These are phyloP conservation scores for Corythoichthys haematopterus DNA, from an alignment of 2,113 vertebrate genomes.

Conservation along the genomic window DNA sequence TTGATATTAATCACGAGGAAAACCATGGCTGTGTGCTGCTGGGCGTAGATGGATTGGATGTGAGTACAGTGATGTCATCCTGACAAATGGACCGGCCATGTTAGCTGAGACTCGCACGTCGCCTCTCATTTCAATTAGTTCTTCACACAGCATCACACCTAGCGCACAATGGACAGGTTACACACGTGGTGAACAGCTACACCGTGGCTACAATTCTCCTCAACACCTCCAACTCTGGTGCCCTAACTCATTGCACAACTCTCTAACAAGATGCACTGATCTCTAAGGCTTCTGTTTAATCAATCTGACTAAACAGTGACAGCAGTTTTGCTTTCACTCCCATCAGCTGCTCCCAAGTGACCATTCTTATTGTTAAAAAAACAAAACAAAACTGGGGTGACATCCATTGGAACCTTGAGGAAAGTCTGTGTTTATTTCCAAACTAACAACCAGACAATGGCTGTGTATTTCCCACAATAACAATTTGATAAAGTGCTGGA, in stretches of 20 bases:
- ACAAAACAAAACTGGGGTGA: conserved; percentile 23
- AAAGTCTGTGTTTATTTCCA: conserved; percentile 36
- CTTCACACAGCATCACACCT: conserved; percentile 58
- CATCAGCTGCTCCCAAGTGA: conserved; percentile 56
- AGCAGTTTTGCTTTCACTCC: conserved; percentile 54
- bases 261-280: conserved; percentile 58
- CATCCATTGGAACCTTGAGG: conserved; percentile 38
- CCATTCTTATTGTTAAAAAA: conserved; percentile 32
- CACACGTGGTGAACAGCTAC: conserved; percentile 46
- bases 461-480: conserved; percentile 56
- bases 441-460: conserved; percentile 44
- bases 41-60: conserved; percentile 76
- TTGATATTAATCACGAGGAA: conserved; percentile 77
- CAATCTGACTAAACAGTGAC: conserved; percentile 63
- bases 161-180: conserved; percentile 53
- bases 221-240: conserved; percentile 13
- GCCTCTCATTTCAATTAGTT: conserved; percentile 83
- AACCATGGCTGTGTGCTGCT: conserved; percentile 62
- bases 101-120: conserved; percentile 77
- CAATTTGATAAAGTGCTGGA: conserved; percentile 57
- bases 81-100: conserved; percentile 76
- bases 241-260: conserved; percentile 27
- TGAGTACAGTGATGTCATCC: conserved; percentile 79
- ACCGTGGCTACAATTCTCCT: conserved; percentile 39
- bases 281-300: conserved; percentile 58